Evolutionary conservation across 2,797 vertebrate species (phyloP).

Genomic region (Saxicola maurus): DNA sequence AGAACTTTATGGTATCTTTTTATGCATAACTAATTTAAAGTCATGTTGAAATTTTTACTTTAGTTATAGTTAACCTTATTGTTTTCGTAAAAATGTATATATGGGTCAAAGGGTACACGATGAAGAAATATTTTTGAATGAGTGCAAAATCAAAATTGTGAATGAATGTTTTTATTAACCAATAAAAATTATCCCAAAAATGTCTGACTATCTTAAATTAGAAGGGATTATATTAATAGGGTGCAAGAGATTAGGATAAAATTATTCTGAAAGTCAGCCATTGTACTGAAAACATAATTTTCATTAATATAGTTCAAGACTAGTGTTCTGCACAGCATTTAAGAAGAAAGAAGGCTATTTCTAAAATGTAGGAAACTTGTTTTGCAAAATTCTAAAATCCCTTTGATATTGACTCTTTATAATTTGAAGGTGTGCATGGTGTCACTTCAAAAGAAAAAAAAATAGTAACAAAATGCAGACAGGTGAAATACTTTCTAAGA

Average conservation of each 20-base stretch:
- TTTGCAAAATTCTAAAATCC: neutral
- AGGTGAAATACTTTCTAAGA: neutral
- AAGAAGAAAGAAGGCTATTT: neutral
- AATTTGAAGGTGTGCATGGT: neutral
- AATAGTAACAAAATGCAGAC: neutral
- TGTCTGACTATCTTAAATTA: neutral
- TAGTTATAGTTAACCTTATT: neutral
- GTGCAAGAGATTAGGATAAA: neutral
- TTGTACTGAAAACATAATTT: neutral
- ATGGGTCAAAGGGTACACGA: neutral
- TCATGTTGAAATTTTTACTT: neutral
- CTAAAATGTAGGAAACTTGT: neutral
- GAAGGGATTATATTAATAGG: neutral
- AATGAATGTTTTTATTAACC: neutral
- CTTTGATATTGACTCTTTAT: neutral
- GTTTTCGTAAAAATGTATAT: neutral
- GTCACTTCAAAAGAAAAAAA: neutral
- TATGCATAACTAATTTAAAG: neutral
- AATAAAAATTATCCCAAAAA: neutral
- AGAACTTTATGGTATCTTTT: neutral
- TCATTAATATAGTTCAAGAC: neutral
- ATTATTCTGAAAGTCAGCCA: neutral
- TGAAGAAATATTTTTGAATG: neutral
- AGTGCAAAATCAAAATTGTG: neutral
- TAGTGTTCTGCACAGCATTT: neutral